Base-by-base conservation (phyloP, 2,113 vertebrate genomes). In the Gopherus flavomarginatus region DNA sequence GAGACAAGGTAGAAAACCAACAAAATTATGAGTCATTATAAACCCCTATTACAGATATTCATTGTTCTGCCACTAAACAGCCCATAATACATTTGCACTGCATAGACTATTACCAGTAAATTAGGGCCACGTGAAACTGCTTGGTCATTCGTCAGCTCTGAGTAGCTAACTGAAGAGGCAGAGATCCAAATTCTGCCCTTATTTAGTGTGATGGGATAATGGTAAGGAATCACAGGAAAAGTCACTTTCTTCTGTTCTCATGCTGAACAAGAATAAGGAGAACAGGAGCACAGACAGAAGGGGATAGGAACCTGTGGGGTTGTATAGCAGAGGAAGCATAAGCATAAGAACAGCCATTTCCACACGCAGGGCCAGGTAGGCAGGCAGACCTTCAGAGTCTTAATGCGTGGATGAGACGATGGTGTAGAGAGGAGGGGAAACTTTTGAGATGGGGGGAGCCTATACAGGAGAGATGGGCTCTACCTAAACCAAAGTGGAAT, bases 11-110 rank as follows among this genome's bases (percentile, higher is more conserved):
- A 95, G 35, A 84, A 96, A 95, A 94, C 42, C 29, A 87, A 5
- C 75, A 97, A 86, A 83, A 94, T 93, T 92, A 90, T 84, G 95
- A 86, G 81, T 59, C 81, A 75, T 81, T 92, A 29, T 77, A 85
- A 94, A 88, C 52, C 85, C 22, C 92, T 85, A 17, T 65, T 96
- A 85, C 29, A 83, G 53, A 42, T 89, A 91, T 81, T 94, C 62
- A 84, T 47, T 90, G 62, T 80, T 90, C 75, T 95, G 26, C 44
- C n/a, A 85, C 59, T 93, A 89, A 96, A 42, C 53, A 93, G 86
- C 83, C 38, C 10, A 94, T 95, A 80, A 77, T 16, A 87, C 1
- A 89, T 88, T 91, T 90, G 19, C 35, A 78, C 69, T 90, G 56
- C 65, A 57, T 92, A 94, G 82, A 94, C 90, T 16, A 87, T 54